Percentiles rank a stretch among this genome's conserved stretches.
Conservation (phyloP, 1,140 invertebrate genomes). For the Trissolcus basalis region DNA sequence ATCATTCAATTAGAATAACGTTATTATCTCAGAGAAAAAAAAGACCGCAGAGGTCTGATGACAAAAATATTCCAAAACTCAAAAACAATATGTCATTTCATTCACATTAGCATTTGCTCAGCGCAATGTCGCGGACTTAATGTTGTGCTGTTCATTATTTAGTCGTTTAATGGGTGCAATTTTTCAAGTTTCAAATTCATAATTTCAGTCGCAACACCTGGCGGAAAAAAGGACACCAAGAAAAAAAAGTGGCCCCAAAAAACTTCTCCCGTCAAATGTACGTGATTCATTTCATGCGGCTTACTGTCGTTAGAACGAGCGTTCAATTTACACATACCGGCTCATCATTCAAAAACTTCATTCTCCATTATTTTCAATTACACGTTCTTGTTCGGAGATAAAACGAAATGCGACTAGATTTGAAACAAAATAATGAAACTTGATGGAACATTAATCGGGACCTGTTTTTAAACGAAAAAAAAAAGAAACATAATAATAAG, state of each 20-base stretch:
- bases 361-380: background rate
- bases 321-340: slow-evolving; percentile 37
- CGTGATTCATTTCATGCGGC: slow-evolving; percentile 33
- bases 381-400: too few species aligned
- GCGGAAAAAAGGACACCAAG: background rate
- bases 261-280: slow-evolving; percentile 40
- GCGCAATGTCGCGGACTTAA: slow-evolving; percentile 46
- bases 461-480: too few species aligned
- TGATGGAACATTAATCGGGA: too few species aligned
- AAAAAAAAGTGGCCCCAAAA: slow-evolving; percentile 12
- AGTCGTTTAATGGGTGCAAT: slow-evolving; percentile 27
- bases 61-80: too few species aligned
- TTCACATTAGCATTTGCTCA: too few species aligned
- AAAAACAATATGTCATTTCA: too few species aligned
- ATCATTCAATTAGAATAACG: too few species aligned
- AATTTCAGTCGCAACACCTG: slow-evolving; percentile 31
- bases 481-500: too few species aligned
- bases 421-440: too few species aligned
- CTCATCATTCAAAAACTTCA: slow-evolving; percentile 21
- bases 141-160: slow-evolving; percentile 36
- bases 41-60: too few species aligned
- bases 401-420: too few species aligned
- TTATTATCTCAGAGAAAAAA: too few species aligned
- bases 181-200: slow-evolving; percentile 36
- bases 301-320: slow-evolving; percentile 16